A percentile compares a stretch with the other conserved stretches of the same genome.
These are phyloP conservation scores for Apostichopus leukothele DNA, from an alignment of 53 echinoderm and acorn worm genomes.

Conservation along the genomic window DNA sequence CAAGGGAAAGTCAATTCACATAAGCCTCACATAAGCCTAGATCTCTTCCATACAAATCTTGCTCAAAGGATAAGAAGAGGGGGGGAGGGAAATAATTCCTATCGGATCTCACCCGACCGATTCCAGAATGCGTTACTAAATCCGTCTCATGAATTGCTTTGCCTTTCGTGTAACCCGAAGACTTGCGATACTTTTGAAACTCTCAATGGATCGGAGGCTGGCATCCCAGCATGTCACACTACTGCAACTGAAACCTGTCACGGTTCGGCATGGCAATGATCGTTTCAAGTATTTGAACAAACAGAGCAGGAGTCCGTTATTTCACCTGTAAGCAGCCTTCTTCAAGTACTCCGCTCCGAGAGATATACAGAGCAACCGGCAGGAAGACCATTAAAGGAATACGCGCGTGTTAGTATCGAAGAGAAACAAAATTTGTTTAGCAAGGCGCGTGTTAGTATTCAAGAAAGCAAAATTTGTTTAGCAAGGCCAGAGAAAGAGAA, in stretches of 20 bases:
- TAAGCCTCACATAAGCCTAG: too few species aligned
- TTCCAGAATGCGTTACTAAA: too few species aligned
- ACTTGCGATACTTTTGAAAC: background rate
- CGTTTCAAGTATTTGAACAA: background rate
- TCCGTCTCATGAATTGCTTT: background rate
- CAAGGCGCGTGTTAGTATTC: too few species aligned
- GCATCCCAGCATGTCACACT: background rate
- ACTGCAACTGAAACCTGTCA: background rate
- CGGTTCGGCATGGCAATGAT: background rate
- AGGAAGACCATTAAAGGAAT: background rate
- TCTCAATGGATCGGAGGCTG: background rate
- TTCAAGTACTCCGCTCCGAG: background rate
- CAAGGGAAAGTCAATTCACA: too few species aligned
- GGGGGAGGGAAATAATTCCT: too few species aligned
- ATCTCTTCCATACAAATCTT: too few species aligned
- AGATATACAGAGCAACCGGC: background rate
- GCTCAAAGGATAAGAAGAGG: too few species aligned
- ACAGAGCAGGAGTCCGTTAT: background rate
- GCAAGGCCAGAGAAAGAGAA: too few species aligned
- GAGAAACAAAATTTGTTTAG: too few species aligned
- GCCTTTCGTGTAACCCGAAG: background rate
- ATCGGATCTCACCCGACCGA: too few species aligned
- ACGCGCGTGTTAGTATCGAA: background rate
- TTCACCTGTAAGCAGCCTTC: background rate
- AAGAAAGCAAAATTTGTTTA: too few species aligned